Percentiles rank a stretch among this genome's conserved stretches.
These are phyloP conservation scores for Acanthiza pusilla DNA, from an alignment of 2,797 vertebrate genomes.

Conservation along the genomic window DNA sequence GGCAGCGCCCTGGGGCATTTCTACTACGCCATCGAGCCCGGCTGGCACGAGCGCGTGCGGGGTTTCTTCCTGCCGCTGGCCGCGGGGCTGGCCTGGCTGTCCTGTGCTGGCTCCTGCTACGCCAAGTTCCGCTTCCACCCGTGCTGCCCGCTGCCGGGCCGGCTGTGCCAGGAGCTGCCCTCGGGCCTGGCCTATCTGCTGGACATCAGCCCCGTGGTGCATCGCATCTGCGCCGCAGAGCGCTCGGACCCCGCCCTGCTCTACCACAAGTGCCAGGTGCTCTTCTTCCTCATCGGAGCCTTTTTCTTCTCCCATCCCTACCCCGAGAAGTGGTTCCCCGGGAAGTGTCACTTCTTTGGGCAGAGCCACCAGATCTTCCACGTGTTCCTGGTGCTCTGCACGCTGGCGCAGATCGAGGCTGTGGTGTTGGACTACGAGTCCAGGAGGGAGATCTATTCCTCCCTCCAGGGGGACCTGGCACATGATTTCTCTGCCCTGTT, in stretches of 20 bases:
- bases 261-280: constrained; percentile 89
- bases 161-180: constrained; percentile 91
- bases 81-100: constrained; percentile 88
- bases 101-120: constrained; percentile 91
- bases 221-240: constrained; percentile 79
- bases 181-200: constrained; percentile 87
- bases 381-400: constrained; percentile 88
- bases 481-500: constrained; percentile 87
- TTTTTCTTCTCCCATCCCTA: constrained; percentile 92
- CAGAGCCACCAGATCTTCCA: constrained; percentile 97
- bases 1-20: constrained; percentile 89
- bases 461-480: constrained; percentile 81
- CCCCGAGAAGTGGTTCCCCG: constrained; percentile 90
- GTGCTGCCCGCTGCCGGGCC: constrained; percentile 74
- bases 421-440: constrained; percentile 86
- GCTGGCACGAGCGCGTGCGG: constrained; percentile 81
- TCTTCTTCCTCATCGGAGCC: constrained; percentile 88
- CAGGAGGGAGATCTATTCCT: constrained; percentile 82
- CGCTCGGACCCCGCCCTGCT: constrained; percentile 74
- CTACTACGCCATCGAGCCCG: constrained; percentile 88
- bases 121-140: constrained; percentile 83
- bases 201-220: constrained; percentile 92
- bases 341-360: constrained; percentile 88
- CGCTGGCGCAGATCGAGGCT: constrained; percentile 89
- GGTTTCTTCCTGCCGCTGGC: constrained; percentile 83